Evolutionary conservation across 2,113 vertebrate species (phyloP).

Genomic region (Myotis yumanensis): DNA sequence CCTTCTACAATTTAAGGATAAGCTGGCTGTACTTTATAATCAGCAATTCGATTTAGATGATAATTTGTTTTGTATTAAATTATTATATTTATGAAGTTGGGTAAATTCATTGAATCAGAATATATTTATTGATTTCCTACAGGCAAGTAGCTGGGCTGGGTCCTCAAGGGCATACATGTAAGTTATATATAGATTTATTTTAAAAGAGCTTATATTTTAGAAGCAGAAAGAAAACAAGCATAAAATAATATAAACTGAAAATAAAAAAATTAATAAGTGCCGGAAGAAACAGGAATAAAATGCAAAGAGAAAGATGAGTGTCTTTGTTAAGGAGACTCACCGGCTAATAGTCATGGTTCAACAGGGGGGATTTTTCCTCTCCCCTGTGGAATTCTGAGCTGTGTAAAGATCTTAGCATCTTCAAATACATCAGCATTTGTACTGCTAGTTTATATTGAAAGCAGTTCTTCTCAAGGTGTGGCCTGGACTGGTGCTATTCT

Average conservation of each 20-base stretch:
- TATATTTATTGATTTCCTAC: neutral
- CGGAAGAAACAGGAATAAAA: neutral
- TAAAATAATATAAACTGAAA: neutral
- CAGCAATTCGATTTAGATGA: neutral
- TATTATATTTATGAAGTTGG: neutral
- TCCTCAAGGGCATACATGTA: neutral
- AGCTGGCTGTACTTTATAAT: neutral
- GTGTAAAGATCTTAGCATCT: neutral
- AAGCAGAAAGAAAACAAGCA: neutral
- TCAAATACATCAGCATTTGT: neutral
- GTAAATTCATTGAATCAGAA: neutral
- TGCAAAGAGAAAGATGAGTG: neutral
- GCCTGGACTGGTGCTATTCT: neutral
- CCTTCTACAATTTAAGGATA: neutral
- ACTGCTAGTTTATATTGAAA: neutral
- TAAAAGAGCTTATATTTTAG: neutral
- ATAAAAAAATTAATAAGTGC: neutral
- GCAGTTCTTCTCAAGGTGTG: rapidly evolving
- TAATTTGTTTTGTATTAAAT: neutral
- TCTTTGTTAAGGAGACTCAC: neutral
- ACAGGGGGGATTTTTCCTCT: neutral
- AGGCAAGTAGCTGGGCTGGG: neutral
- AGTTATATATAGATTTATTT: neutral
- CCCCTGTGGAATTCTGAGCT: rapidly evolving
- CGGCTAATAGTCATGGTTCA: neutral